Evolutionary conservation across 2,888 invertebrate species (phyloP).

Genomic region (Polia nebulosa): DNA sequence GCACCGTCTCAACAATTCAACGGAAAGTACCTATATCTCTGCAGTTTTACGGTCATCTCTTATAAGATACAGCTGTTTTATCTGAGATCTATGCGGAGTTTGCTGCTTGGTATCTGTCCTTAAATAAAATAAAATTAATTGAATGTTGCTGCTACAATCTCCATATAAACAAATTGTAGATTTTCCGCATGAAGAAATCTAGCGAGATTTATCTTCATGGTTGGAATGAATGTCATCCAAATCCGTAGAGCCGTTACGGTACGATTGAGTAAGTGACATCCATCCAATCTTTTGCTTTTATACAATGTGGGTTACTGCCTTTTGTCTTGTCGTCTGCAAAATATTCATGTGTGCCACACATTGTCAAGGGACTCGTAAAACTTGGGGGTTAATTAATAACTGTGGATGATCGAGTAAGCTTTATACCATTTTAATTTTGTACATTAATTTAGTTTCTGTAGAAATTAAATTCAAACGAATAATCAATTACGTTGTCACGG

Average conservation of each 20-base stretch:
- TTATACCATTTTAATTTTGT: conserved; percentile 39
- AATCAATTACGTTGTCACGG: conserved; percentile 37
- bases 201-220: conserved; percentile 3
- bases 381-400: conserved; percentile 42
- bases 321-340: conserved; percentile 10
- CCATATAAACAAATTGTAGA: conserved; percentile 7
- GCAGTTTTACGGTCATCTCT: conserved; percentile 33
- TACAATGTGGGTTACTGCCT: conserved; percentile 6
- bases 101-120: conserved; percentile 9
- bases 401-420: conserved; percentile 37
- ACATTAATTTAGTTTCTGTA: conserved; percentile 15
- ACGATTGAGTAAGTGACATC: neutral
- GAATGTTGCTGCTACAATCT: conserved; percentile 1
- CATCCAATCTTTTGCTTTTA: conserved; percentile 6
- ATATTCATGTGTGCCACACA: conserved; percentile 13
- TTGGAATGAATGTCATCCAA: conserved; percentile 6
- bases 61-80: conserved; percentile 15
- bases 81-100: conserved; percentile 25
- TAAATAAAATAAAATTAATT: conserved; percentile 25
- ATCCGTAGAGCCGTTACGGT: conserved; percentile 2
- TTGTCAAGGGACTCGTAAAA: conserved; percentile 46
- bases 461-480: conserved; percentile 37
- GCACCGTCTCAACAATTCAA: conserved; percentile 25
- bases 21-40: conserved; percentile 34
- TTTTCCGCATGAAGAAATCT: conserved; percentile 16